phyloP scores from a whole-genome alignment of 1,140 invertebrate genomes.

The Aporrectodea caliginosa region DNA sequence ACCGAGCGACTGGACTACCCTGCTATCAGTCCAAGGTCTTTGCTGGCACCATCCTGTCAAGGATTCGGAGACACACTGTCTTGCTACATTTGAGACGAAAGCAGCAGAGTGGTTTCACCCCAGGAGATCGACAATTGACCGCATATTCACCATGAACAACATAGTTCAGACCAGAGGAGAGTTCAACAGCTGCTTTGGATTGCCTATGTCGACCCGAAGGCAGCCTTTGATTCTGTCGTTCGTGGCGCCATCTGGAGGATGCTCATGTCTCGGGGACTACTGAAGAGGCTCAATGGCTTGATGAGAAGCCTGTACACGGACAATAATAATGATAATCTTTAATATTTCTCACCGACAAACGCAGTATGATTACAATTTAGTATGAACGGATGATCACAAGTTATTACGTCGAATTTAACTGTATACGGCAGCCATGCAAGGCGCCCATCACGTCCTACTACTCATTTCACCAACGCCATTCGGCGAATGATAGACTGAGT shows the following conservation, averaged over 20 bases:
- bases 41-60: background rate
- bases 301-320: background rate
- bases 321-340: too few species aligned
- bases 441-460: too few species aligned
- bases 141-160: background rate
- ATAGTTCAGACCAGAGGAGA: background rate
- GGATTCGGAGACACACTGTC: background rate
- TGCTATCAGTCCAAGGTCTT: constrained; percentile 14
- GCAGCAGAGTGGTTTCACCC: constrained; percentile 4
- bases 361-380: too few species aligned
- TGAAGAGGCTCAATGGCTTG: background rate
- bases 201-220: background rate
- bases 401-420: too few species aligned
- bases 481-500: too few species aligned
- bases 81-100: background rate
- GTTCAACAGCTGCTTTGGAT: background rate
- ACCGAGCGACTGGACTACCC: background rate
- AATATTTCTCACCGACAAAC: too few species aligned
- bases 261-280: background rate
- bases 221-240: background rate
- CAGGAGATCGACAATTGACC: background rate
- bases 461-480: too few species aligned
- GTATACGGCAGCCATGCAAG: too few species aligned
- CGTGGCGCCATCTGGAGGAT: background rate
- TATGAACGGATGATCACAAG: too few species aligned